Base-by-base conservation (phyloP, 2,797 vertebrate genomes). In the Hippocampus kuda region DNA sequence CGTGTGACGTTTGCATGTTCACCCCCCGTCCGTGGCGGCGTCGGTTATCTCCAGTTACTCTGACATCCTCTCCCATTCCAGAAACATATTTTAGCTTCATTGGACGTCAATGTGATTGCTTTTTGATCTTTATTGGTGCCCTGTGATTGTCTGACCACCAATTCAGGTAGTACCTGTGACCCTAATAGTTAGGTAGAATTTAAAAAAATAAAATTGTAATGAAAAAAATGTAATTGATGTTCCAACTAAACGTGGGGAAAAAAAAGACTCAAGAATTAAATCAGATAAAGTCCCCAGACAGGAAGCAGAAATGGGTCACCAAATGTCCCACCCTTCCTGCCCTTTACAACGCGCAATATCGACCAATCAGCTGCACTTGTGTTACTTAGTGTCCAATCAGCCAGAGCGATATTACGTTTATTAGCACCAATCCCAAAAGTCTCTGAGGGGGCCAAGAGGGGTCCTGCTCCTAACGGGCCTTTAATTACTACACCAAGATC, bases 401-500 rank as follows among this genome's bases (percentile, higher is more conserved):
- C 77, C 70, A 11, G 59, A 68, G 75, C 82, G 77, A 81, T 84
- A 88, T 89, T 84, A 86, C 34, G 88, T 86, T 90, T 88, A 90
- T 90, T 88, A 86, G 81, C 85, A 65, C 75, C 80, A 83, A 82
- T 79, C 84, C 78, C 77, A 18, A 20, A 71, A 75, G 86, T 84
- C 89, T 88, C 74, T 78, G 79, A 77, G 79, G 88, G 86, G 82
- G 84, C 74, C 42, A 70, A 75, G 73, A 80, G 88, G 74, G 87
- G 88, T 89, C 84, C 79, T 77, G 75, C 82, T 91, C 82, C 83
- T 87, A 89, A 88, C 81, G 81, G 80, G 81, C 86, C 79, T 82
- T 90, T 91, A 91, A 91, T 91, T 90, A 91, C 85, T 87, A 76
- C 74, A 74, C 75, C 87, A 87, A 89, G 89, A 89, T 87, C 72